phyloP scores from a whole-genome alignment of 1,140 invertebrate species.

The Ceratosolen fusciceps region DNA sequence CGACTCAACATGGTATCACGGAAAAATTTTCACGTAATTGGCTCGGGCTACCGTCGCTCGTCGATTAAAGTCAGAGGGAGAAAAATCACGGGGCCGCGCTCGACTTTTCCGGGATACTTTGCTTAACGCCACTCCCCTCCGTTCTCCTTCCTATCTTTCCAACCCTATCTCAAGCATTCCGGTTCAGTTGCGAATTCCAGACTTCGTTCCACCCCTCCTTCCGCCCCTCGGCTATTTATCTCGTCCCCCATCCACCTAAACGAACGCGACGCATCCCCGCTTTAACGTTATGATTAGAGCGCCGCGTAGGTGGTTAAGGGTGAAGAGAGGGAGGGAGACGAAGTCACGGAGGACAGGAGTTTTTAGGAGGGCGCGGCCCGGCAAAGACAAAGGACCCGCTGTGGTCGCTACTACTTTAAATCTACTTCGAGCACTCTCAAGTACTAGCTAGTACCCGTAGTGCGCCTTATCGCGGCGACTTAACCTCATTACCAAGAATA shows the following conservation, averaged over 20 bases:
- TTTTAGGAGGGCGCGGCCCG: background rate
- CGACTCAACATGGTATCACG: too few species aligned
- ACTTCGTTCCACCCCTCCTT: background rate
- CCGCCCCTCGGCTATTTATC: slow-evolving; percentile 37
- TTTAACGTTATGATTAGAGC: slow-evolving; percentile 40
- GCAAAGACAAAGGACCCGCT: background rate
- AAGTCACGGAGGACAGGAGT: background rate
- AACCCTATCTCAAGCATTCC: slow-evolving; percentile 39
- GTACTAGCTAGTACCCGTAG: too few species aligned
- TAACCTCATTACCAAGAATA: slow-evolving; percentile 25
- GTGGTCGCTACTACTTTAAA: background rate
- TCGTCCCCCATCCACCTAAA: background rate
- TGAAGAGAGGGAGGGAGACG: too few species aligned
- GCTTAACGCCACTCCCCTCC: background rate
- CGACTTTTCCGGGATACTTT: background rate
- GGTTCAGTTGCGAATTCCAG: slow-evolving; percentile 32
- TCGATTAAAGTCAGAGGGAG: background rate
- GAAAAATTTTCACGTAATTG: too few species aligned
- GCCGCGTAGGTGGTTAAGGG: too few species aligned
- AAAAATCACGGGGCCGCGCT: background rate
- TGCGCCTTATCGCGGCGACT: slow-evolving; percentile 9
- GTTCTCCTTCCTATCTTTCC: background rate
- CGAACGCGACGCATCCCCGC: background rate
- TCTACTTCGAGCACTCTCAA: background rate
- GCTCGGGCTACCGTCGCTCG: background rate